Evolutionary conservation across 2,888 invertebrate genomes (phyloP), one percentile per base, ranked within the genome.

Genomic region (Chloroclystis v-ata): DNA sequence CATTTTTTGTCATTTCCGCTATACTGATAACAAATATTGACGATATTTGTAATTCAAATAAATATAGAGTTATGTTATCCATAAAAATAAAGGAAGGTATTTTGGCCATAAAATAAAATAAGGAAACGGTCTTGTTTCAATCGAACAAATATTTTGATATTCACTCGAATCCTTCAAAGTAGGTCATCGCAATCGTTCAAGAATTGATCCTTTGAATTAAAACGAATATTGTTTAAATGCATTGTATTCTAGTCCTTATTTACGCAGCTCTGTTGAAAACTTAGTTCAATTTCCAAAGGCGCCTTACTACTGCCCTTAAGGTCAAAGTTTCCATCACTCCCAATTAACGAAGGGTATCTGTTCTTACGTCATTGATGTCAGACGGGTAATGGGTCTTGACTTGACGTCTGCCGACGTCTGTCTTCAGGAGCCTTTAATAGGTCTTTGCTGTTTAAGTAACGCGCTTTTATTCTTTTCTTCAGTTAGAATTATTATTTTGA

Each of bases 401-500:
- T 53, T 58, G 59, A 60, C 55, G 60, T 57, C 59, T 55, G 59
- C 54, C 61, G 64, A 63, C 65, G 63, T 63, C 65, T 56, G 69
- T 57, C 64, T 59, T 35, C 35, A 16, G 10, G 20, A 16, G 26
- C 2, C 20, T 11, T 35, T 24, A 35, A 20, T 35, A 10, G 35
- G 28, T 30, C 28, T 41, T 37, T 16, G 32, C 4, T 37, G 9
- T 29, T 39, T 39, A 11, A 9, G 11, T 24, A 29, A 24, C 11
- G 1, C 8, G 1, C 4, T 28, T 5, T 20, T 10, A 14, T 25
- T 4, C 26, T 7, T 26, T 37, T 2, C n/a, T n/a, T n/a, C n/a
- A n/a, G n/a, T n/a, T n/a, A n/a, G n/a, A n/a, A n/a, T n/a, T n/a
- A n/a, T n/a, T n/a, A n/a, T n/a, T n/a, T n/a, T n/a, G n/a, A n/a